phyloP scores from a whole-genome alignment of 2,888 invertebrate species.

The Cenopis cana region DNA sequence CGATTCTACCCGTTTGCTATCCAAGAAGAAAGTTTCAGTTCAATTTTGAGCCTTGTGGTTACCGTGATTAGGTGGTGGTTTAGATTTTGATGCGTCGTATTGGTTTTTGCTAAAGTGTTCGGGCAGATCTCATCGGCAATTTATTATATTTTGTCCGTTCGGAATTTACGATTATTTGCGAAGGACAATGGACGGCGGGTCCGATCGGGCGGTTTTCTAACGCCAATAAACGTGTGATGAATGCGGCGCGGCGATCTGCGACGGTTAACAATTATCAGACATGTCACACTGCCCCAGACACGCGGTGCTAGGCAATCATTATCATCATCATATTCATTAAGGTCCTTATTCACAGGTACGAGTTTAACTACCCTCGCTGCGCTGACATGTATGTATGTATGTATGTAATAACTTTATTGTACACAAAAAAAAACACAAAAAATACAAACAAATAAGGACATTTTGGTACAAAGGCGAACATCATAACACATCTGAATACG shows the following conservation, averaged over 20 bases:
- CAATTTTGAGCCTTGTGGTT: constrained; percentile 57
- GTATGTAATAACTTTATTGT: too few species aligned
- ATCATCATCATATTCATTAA: neutral
- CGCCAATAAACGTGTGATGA: constrained; percentile 73
- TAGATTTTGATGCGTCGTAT: constrained; percentile 48
- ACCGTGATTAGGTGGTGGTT: constrained; percentile 47
- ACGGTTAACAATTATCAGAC: constrained; percentile 4
- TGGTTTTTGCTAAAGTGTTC: constrained; percentile 67
- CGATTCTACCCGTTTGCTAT: constrained; percentile 57
- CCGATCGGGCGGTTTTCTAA: constrained; percentile 79
- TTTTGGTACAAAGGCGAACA: too few species aligned
- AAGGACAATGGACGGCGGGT: constrained; percentile 71
- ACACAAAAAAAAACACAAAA: too few species aligned
- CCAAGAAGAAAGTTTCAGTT: constrained; percentile 47
- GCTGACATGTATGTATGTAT: too few species aligned
- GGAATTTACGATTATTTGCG: constrained; percentile 84
- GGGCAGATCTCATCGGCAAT: constrained; percentile 84
- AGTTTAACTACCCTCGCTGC: too few species aligned
- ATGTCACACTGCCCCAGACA: neutral
- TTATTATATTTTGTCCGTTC: constrained; percentile 84
- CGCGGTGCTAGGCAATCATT: neutral
- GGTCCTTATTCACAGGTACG: too few species aligned
- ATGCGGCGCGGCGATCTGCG: constrained; percentile 44
- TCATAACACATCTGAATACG: too few species aligned
- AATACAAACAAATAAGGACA: too few species aligned